Evolutionary conservation across 2,797 vertebrate species (phyloP), one percentile per base, ranked within the genome.

Genomic region (Thunnus albacares): DNA sequence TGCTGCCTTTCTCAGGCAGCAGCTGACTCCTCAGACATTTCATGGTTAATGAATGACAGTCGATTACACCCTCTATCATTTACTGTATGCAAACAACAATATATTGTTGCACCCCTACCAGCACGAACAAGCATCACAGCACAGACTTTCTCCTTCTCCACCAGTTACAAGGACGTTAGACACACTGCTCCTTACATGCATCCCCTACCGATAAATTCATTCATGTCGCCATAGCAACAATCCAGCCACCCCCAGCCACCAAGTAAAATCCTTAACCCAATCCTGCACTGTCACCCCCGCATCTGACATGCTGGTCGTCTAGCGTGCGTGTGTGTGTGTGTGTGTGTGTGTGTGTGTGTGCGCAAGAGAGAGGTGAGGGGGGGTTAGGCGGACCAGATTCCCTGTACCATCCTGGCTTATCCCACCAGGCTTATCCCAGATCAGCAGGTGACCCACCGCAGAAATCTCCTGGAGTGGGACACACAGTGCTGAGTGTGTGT

Each of bases 381-480:
- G 71, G 78, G 87, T 82, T 72, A 85, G 82, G 67, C 17, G 24
- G 67, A 73, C 58, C 67, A 87, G 84, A 90, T 87, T 88, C 84
- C 71, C 88, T 89, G 83, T 85, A 83, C 86, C 86, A 91, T 92
- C 90, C 77, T 38, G 63, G 90, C 87, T 93, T 90, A 94, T 91
- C 90, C 88, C 75, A 80, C 65, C 81, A 71, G 81, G 90, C 82
- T 93, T 92, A 94, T 93, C 93, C 90, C 84, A 88, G 91, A 92
- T 94, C 93, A 93, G 88, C 91, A 92, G 90, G 88, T 93, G 88
- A 89, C 84, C 88, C 86, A 86, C 83, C 87, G 85, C 82, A 81
- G 89, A 91, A 92, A 87, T 85, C 84, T 79, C 83, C 63, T 59
- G 55, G 72, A 86, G 82, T 30, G 80, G 77, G 75, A 86, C 69